phyloP scores from a whole-genome alignment of 2,113 vertebrate genomes.

The Stomatorhinus ivindoensis region DNA sequence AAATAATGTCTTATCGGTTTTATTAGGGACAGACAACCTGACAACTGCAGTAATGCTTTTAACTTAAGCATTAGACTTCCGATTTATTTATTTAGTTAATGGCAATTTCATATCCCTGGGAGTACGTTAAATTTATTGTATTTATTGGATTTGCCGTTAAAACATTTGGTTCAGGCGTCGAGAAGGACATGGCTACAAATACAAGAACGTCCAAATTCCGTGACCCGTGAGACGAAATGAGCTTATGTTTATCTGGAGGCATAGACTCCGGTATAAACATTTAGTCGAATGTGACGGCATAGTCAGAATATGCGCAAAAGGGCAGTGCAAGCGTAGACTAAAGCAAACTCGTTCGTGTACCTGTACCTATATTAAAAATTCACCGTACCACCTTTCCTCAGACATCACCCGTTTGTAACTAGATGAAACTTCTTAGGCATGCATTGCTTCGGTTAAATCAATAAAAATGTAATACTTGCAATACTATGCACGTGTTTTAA shows the following conservation, averaged over 20 bases:
- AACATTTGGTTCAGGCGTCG: background rate
- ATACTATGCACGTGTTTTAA: background rate
- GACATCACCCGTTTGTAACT: background rate
- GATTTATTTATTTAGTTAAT: background rate
- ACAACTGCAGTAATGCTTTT: background rate
- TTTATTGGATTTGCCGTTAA: background rate
- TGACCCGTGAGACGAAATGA: background rate
- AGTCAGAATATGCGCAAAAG: background rate
- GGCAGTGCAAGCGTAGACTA: background rate
- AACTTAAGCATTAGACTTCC: background rate
- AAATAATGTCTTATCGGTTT: background rate
- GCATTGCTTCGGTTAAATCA: background rate
- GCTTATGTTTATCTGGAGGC: background rate
- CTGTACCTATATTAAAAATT: background rate
- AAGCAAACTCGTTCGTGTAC: background rate
- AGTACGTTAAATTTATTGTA: background rate
- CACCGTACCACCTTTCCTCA: background rate
- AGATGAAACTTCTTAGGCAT: background rate
- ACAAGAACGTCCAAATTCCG: background rate
- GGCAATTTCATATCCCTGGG: background rate
- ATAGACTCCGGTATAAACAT: background rate
- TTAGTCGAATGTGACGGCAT: background rate
- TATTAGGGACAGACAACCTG: background rate
- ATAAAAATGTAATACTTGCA: background rate
- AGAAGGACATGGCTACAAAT: background rate